Conservation (phyloP, 2,888 invertebrate genomes). For the Macrosiphum euphorbiae region DNA sequence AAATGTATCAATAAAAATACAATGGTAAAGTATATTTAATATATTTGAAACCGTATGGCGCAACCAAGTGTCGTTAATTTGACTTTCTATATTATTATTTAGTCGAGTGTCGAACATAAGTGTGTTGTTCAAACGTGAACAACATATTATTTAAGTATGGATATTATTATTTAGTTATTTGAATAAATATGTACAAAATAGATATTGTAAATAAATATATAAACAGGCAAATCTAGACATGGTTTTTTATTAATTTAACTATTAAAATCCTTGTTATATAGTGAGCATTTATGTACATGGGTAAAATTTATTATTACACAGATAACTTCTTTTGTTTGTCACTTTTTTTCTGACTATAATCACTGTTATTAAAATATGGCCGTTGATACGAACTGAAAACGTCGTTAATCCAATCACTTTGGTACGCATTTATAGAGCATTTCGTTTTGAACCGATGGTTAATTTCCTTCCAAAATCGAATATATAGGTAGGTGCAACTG, state of each 20-base stretch:
- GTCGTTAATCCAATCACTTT: not conserved
- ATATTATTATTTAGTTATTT: not conserved
- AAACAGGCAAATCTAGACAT: not conserved
- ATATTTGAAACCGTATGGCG: not conserved
- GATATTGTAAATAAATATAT: not conserved
- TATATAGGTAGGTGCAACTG: too few relatives aligned
- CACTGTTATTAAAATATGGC: not conserved
- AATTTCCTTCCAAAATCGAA: too few relatives aligned
- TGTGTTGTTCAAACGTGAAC: not conserved
- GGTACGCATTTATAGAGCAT: too few relatives aligned
- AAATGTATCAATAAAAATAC: not conserved
- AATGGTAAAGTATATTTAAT: not conserved
- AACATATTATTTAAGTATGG: not conserved
- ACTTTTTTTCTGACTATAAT: not conserved
- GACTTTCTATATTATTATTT: not conserved
- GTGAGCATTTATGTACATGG: not conserved
- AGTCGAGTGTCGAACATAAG: not conserved
- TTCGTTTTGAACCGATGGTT: too few relatives aligned
- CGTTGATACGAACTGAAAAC: not conserved
- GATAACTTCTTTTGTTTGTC: not conserved
- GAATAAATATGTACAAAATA: not conserved
- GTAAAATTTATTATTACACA: not conserved
- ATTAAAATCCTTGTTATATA: not conserved
- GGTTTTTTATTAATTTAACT: not conserved
- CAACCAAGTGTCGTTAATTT: not conserved